phyloP scores from a whole-genome alignment of 30 jellyfish, hydroid and myxozoan species.

The Hydractinia echinata region DNA sequence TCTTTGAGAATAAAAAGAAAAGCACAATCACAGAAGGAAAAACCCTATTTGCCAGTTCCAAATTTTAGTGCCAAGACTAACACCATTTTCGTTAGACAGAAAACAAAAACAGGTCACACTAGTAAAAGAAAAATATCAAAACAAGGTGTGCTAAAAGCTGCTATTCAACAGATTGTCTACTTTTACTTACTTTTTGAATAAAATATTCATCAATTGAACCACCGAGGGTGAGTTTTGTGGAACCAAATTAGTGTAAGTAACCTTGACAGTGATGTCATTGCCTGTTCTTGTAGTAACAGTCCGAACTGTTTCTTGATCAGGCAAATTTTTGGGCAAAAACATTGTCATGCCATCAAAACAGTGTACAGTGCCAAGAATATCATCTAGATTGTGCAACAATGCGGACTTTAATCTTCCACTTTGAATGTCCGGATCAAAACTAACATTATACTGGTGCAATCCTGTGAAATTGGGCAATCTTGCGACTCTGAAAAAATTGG shows the following conservation, averaged over 20 bases:
- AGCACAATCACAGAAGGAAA: not conserved
- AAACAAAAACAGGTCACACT: not conserved
- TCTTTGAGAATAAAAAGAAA: slow-evolving; percentile 17
- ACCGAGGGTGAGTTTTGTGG: slow-evolving; percentile 68
- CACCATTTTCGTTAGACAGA: not conserved
- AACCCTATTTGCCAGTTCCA: not conserved
- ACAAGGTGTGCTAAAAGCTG: no score
- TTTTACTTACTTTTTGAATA: slow-evolving; percentile 61
- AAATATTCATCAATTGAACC: slow-evolving; percentile 51
- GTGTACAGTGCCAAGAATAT: slow-evolving; percentile 55
- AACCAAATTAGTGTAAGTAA: slow-evolving; percentile 50
- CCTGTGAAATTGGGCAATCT: slow-evolving; percentile 39
- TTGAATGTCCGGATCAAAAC: slow-evolving; percentile 70
- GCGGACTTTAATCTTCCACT: slow-evolving; percentile 40
- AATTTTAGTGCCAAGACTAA: not conserved
- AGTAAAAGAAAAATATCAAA: no score
- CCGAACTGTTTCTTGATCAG: slow-evolving; percentile 41
- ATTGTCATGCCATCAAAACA: slow-evolving; percentile 84
- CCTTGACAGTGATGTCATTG: slow-evolving; percentile 35
- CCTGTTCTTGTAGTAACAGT: slow-evolving; percentile 34
- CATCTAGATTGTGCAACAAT: slow-evolving; percentile 55
- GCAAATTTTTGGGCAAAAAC: slow-evolving; percentile 62
- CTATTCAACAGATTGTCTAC: not conserved
- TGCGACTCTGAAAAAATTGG: slow-evolving; percentile 66
- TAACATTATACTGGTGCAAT: slow-evolving; percentile 63